phyloP scores from a whole-genome alignment of 2,888 invertebrate genomes.

The Oscheius sp. region DNA sequence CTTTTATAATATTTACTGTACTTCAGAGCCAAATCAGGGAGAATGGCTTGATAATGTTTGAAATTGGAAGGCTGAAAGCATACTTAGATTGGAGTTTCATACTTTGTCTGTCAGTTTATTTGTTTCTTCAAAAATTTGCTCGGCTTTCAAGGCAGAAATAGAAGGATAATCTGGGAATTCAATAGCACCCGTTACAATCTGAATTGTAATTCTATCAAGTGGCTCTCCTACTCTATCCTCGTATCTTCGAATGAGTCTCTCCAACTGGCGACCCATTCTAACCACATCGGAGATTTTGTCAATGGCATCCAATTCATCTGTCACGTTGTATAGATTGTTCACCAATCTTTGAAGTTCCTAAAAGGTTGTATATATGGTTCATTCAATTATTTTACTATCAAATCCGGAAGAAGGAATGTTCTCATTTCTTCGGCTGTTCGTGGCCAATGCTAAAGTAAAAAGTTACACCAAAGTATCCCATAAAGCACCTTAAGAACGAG shows the following conservation, averaged over 20 bases:
- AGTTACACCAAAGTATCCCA: background rate
- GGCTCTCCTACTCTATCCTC: background rate
- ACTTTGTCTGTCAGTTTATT: background rate
- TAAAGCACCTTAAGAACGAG: background rate
- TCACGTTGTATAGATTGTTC: background rate
- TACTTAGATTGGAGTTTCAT: background rate
- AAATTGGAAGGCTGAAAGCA: background rate
- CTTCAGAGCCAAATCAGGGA: background rate
- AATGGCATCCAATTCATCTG: background rate
- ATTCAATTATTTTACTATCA: background rate
- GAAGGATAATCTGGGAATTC: background rate
- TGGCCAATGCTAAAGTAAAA: background rate
- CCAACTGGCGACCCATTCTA: background rate
- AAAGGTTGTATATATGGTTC: background rate
- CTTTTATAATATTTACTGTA: background rate
- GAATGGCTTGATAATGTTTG: background rate
- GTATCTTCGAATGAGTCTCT: background rate
- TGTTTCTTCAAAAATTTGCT: background rate
- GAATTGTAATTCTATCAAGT: background rate
- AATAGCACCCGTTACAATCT: background rate
- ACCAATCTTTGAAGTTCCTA: background rate
- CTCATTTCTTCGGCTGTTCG: background rate
- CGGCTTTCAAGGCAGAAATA: no score
- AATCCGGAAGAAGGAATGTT: background rate
- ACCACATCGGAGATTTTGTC: background rate